Percentiles rank a stretch among this genome's conserved stretches.
phyloP scores from a whole-genome alignment of 2,113 vertebrate species.

The Donacobius atricapilla region DNA sequence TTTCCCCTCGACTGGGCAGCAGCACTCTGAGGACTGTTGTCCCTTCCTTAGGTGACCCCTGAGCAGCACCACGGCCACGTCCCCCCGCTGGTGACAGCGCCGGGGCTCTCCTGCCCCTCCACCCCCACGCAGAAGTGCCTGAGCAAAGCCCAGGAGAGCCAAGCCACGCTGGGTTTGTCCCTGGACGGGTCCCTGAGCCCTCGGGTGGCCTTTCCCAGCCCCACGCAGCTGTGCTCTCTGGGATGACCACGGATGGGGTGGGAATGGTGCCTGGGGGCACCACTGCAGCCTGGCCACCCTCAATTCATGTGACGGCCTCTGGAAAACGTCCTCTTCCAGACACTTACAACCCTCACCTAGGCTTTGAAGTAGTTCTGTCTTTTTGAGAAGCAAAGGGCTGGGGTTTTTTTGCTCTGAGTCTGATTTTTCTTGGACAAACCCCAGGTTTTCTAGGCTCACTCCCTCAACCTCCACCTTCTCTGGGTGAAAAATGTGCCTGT shows the following conservation, averaged over 20 bases:
- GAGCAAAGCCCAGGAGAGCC: not conserved
- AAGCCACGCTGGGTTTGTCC: not conserved
- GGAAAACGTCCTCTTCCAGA: not conserved
- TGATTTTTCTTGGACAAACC: not conserved
- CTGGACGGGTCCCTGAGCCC: not conserved
- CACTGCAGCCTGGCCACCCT: rapidly evolving
- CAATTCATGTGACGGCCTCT: rapidly evolving
- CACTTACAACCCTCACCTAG: rapidly evolving
- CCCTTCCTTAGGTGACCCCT: not conserved
- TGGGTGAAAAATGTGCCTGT: not conserved
- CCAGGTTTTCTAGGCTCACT: not conserved
- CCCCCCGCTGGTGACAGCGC: not conserved
- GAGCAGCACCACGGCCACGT: not conserved
- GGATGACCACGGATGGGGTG: rapidly evolving
- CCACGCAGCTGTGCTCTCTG: not conserved
- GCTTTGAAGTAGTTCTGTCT: not conserved
- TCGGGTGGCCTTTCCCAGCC: not conserved
- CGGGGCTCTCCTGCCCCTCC: not conserved
- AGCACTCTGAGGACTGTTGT: not conserved
- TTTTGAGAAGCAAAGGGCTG: not conserved
- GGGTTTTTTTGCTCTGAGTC: too few species aligned
- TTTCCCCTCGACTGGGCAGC: not conserved
- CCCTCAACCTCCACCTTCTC: not conserved
- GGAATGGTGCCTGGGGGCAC: rapidly evolving
- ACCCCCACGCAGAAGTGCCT: not conserved